Percentiles rank a stretch among this genome's conserved stretches.
These are phyloP conservation scores for Drosophila persimilis DNA, from an alignment of 1,140 invertebrate species.

Conservation along the genomic window DNA sequence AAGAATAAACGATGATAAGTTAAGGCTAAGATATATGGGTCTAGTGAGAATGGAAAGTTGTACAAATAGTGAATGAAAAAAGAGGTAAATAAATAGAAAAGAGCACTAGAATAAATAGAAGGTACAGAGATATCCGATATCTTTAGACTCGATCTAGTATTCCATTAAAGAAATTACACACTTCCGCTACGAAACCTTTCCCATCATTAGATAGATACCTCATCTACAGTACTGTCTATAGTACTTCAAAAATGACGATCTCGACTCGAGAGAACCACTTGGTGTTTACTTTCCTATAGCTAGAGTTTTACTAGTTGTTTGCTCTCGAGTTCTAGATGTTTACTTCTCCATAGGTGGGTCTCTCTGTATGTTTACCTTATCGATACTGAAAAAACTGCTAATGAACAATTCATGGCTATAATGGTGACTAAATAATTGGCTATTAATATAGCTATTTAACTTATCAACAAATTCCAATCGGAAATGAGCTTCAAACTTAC, in stretches of 20 bases:
- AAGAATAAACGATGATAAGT: background rate
- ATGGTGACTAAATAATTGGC: conserved; percentile 55
- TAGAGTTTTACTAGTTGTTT: conserved; percentile 6
- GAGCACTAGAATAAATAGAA: too few species aligned
- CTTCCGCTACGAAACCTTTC: background rate
- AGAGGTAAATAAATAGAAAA: background rate
- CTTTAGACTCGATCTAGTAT: too few species aligned
- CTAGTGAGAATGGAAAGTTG: background rate
- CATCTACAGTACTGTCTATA: background rate
- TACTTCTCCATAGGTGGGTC: background rate
- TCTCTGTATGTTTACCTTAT: conserved; percentile 40
- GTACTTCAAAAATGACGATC: conserved; percentile 1
- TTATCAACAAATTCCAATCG: conserved; percentile 38
- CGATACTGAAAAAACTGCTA: conserved; percentile 29
- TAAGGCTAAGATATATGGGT: too few species aligned
- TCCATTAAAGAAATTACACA: too few species aligned
- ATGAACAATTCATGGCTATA: conserved; percentile 32
- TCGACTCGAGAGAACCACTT: background rate
- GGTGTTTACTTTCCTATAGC: conserved; percentile 31
- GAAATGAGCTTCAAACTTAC: conserved; percentile 34
- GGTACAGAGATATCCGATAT: too few species aligned
- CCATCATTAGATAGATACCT: too few species aligned
- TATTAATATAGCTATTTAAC: conserved; percentile 45
- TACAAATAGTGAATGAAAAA: too few species aligned
- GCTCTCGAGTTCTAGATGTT: conserved; percentile 9